Conservation (phyloP, 2,797 vertebrate genomes). For the Myripristis murdjan region DNA sequence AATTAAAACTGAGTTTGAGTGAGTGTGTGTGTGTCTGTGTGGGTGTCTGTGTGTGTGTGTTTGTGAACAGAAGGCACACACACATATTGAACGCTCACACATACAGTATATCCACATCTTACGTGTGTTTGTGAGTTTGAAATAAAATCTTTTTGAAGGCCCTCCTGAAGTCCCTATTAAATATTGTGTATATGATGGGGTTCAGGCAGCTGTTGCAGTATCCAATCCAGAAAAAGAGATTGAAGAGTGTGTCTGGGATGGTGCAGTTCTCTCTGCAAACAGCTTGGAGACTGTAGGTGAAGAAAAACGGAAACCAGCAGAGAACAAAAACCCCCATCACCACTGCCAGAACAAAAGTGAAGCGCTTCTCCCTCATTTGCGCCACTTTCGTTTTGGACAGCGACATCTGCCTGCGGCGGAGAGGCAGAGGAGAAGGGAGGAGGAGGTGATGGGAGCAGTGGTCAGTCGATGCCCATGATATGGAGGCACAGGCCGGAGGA, state of each 20-base stretch:
- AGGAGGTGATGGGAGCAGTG: constrained; percentile 71
- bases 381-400: constrained; percentile 86
- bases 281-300: constrained; percentile 88
- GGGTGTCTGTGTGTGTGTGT: neutral
- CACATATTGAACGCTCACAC: constrained; percentile 9
- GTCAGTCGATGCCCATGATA: constrained; percentile 74
- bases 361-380: constrained; percentile 89
- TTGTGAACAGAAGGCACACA: neutral
- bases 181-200: constrained; percentile 90
- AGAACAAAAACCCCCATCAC: constrained; percentile 90
- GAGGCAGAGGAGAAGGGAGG: constrained; percentile 68
- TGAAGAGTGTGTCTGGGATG: constrained; percentile 85
- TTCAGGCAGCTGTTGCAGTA: constrained; percentile 91
- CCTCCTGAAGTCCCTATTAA: constrained; percentile 89
- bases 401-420: constrained; percentile 76
- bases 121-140: constrained; percentile 77
- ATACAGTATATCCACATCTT: constrained; percentile 15
- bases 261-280: constrained; percentile 86
- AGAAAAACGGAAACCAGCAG: constrained; percentile 91
- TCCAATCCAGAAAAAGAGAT: constrained; percentile 90
- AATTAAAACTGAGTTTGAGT: constrained; percentile 33
- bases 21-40: neutral
- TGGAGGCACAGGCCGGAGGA: constrained; percentile 65
- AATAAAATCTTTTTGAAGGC: constrained; percentile 89
- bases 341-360: constrained; percentile 88